Evolutionary conservation across 64 coral and sea anemone genomes (phyloP), one percentile per base, ranked within the genome.

Genomic region (Trachythela sp.): DNA sequence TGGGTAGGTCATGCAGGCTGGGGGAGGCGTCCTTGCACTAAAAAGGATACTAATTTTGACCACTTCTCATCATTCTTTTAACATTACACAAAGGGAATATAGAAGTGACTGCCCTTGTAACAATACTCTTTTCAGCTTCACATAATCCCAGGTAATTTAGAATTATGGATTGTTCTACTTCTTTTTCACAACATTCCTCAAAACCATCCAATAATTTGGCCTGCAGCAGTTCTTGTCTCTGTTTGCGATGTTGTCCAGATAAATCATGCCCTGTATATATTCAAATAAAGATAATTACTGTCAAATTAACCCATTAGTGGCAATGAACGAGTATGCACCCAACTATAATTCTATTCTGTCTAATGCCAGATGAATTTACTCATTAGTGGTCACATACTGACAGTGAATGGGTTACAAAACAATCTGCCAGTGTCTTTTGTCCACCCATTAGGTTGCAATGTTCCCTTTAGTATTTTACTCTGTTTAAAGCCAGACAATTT

Each of bases 11-110:
- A n/a, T n/a, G n/a, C n/a, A n/a, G n/a, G n/a, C n/a, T n/a, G n/a
- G n/a, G n/a, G n/a, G n/a, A n/a, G n/a, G n/a, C n/a, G n/a, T n/a
- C n/a, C n/a, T n/a, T n/a, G n/a, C 35, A 85, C 84, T 41, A 49
- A 49, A 85, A 43, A 85, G 84, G 84, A 85, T 85, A 48, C 84
- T 39, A 85, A 48, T 39, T 40, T 48, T 85, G 84, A 27, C 84
- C 84, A 41, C 37, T 48, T 85, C 45, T 39, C 40, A 34, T 26
- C 26, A 85, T 30, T 43, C 45, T 39, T 37, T 27, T 85, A n/a
- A 70, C 24, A 8, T 8, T 70, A n/a, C 64, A 70, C 24, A 8
- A 22, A 70, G 64, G 64, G 24, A 70, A 70, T 32, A 70, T n/a
- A 26, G 64, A 70, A 26, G 64, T 70, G 7, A 70, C 64, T 32